Conservation (phyloP, 2,888 invertebrate species). For the Sabellastarte sp. region DNA sequence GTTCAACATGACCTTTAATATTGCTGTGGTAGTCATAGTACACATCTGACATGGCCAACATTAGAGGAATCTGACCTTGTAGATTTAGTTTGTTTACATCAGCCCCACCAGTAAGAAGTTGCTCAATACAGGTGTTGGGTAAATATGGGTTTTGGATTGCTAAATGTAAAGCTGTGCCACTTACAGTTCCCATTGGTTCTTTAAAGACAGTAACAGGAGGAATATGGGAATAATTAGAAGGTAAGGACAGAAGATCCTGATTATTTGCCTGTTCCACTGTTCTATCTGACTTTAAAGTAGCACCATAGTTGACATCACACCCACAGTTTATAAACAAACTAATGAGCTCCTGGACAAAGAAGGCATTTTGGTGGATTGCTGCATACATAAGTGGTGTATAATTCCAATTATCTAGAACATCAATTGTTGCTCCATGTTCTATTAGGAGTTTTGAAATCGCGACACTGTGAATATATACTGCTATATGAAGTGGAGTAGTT, state of each 20-base stretch:
- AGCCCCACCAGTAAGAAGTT: slow-evolving; percentile 78
- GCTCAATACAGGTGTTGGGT: slow-evolving; percentile 66
- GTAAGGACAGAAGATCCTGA: slow-evolving; percentile 11
- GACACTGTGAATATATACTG: slow-evolving; percentile 13
- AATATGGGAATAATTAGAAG: slow-evolving; percentile 4
- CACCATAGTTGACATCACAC: slow-evolving; percentile 22
- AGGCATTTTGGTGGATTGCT: slow-evolving; percentile 48
- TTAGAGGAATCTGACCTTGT: slow-evolving; percentile 21
- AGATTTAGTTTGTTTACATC: slow-evolving; percentile 62
- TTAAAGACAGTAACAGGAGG: slow-evolving; percentile 15
- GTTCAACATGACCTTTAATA: slow-evolving; percentile 16
- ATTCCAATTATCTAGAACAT: slow-evolving; percentile 72
- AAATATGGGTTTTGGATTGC: slow-evolving; percentile 64
- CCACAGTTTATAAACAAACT: slow-evolving; percentile 14
- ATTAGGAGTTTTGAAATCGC: slow-evolving; percentile 36
- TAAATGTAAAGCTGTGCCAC: slow-evolving; percentile 21
- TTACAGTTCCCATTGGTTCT: slow-evolving; percentile 20
- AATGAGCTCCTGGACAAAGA: slow-evolving; percentile 10
- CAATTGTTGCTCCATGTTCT: slow-evolving; percentile 70
- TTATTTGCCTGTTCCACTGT: slow-evolving; percentile 4
- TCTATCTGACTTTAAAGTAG: slow-evolving; percentile 7
- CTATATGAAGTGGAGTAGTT: slow-evolving; percentile 24
- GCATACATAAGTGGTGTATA: slow-evolving; percentile 81
- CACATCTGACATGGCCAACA: slow-evolving; percentile 18
- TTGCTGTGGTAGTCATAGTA: slow-evolving; percentile 25